Base-by-base conservation (phyloP, 2,888 invertebrate species). In the Lepeophtheirus nordmannii region DNA sequence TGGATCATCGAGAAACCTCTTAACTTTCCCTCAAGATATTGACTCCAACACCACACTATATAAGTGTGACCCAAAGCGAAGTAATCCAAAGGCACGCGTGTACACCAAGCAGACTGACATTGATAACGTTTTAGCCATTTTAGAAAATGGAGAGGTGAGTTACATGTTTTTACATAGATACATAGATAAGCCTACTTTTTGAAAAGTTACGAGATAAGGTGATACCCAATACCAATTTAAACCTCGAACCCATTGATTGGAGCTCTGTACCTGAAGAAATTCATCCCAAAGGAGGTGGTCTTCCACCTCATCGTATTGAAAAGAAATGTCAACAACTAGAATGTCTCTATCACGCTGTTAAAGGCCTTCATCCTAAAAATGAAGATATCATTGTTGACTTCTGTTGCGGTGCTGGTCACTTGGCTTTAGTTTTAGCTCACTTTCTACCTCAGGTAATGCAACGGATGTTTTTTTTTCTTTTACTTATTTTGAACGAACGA, bases 391-490 rank as follows among this genome's bases (percentile, higher is more conserved):
- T 94, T 71, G 87, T 94, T 0, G 94, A 96, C 75, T 94, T 94
- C 76, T 94, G 94, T 74, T 87, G 90, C 72, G 94, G 94, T 1
- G 87, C 90, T 71, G 94, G 94, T 0, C 93, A 94, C 76, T 78
- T 94, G 68, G 94, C 93, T 0, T 86, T 94, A 69, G 75, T 92
- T 8, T 73, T 93, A 30, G 93, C 92, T 0, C 79, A 85, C 71
- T 77, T 87, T 53, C 75, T 92, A 62, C 91, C 91, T 0, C 11
- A 65, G 58, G 65, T 41, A 12, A 61, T 14, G 2, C 10, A 20
- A 22, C 14, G 2, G 5, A 46, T 14, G 53, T 46, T 46, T 46
- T 46, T 46, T 3, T 46, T 14, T 46, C n/a, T 46, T 46, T n/a
- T 14, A 17, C 17, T 5, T 46, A 2, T 46, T 17, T 46, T 17